Conservation (phyloP, 2,797 vertebrate species). For the Acipenser transmontanus region DNA sequence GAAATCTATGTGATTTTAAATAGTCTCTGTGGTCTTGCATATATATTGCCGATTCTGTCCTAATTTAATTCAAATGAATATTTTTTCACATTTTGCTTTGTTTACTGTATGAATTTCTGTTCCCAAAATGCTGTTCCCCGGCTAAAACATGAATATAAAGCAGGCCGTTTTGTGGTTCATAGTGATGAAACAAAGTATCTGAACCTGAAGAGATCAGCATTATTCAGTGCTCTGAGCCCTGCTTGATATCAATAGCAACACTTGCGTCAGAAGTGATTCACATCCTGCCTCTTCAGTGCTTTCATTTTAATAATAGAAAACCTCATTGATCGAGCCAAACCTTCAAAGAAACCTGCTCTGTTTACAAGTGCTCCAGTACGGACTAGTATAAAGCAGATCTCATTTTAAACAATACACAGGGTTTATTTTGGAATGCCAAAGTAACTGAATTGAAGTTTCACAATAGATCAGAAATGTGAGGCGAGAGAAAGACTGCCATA, state of each 20-base stretch:
- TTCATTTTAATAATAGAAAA: constrained; percentile 28
- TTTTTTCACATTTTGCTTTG: too few relatives aligned
- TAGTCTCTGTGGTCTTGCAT: too few relatives aligned
- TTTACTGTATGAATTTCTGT: too few relatives aligned
- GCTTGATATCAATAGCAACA: constrained; percentile 24
- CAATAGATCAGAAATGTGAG: not conserved
- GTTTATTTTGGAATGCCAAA: not conserved
- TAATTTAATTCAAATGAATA: too few relatives aligned
- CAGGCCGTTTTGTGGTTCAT: not conserved
- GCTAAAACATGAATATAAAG: not conserved
- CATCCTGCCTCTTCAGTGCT: constrained; percentile 23
- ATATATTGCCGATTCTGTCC: too few relatives aligned
- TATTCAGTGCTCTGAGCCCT: not conserved
- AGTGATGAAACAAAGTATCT: not conserved
- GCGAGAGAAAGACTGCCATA: not conserved
- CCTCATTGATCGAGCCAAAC: not conserved
- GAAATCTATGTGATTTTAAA: too few relatives aligned
- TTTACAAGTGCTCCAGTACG: not conserved
- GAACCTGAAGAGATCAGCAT: not conserved
- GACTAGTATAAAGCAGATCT: not conserved
- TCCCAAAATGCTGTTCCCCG: too few relatives aligned
- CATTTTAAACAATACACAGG: constrained; percentile 2
- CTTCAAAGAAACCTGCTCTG: not conserved
- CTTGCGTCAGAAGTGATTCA: constrained; percentile 29
- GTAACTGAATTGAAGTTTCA: not conserved